These are phyloP conservation scores for Gordius sp. DNA, from an alignment of 2,888 invertebrate species.

Conservation along the genomic window DNA sequence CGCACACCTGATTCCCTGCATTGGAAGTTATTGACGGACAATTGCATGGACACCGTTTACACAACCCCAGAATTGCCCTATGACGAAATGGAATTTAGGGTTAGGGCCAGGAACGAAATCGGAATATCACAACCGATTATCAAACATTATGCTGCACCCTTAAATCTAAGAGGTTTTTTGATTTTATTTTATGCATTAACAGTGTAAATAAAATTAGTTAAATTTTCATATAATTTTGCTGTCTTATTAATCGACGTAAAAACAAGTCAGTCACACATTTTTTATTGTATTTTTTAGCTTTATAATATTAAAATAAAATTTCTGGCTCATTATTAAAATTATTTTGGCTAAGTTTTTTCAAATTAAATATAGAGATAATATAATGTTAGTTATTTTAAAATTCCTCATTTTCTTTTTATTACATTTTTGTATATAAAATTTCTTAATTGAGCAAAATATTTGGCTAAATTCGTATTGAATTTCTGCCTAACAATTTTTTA, in stretches of 20 bases:
- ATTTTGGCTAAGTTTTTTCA: no score
- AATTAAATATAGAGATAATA: background rate
- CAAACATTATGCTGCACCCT: background rate
- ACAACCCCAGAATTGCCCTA: background rate
- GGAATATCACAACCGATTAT: background rate
- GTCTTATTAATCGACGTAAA: background rate
- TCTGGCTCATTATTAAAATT: no score
- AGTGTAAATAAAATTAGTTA: no score
- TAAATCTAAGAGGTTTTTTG: background rate
- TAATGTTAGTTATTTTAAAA: background rate
- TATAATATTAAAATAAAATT: no score
- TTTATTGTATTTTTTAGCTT: no score
- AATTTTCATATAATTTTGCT: no score
- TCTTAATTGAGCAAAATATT: no score
- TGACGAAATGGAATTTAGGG: background rate
- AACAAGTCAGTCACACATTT: no score
- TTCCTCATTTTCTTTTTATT: background rate
- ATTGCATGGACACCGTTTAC: background rate
- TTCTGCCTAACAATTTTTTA: background rate
- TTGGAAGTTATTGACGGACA: background rate
- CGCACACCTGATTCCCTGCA: background rate
- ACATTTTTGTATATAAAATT: background rate
- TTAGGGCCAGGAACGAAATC: background rate
- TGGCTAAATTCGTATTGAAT: no score
- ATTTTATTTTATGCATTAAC: background rate